Base-by-base conservation (phyloP, 2,113 vertebrate species). In the Ptilonorhynchus violaceus region DNA sequence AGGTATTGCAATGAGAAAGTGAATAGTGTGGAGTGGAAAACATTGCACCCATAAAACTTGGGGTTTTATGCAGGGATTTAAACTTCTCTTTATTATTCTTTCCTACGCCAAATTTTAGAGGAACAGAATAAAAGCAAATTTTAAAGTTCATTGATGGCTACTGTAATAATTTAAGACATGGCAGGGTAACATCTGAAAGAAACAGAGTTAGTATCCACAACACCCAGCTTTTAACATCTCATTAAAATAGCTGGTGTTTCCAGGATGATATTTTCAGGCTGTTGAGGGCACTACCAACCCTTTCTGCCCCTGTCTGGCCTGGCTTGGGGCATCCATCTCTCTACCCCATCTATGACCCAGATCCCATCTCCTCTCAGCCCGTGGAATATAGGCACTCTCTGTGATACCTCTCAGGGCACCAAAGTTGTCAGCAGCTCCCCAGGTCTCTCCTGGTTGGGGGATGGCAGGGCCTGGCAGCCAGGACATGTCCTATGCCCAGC, bases 1-100 rank as follows among this genome's bases (percentile, higher is more conserved):
- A 91, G 69, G 47, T 87, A 95, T 88, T 94, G 79, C 67, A 96
- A 96, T 96, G 72, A 97, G 85, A 96, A 97, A 95, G 42, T 67
- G 77, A 97, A 73, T 82, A 78, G 9, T 21, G 33, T 31, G 9
- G 74, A 66, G 18, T 69, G 55, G 62, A n/a, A 37, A 74, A 67
- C 39, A 75, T 50, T 84, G 25, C n/a, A 59, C 30, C 68, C 42
- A 11, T 73, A 96, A 92, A 60, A 24, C 3, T 30, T 35, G 0
- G 15, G 70, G 73, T 86, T 72, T 86, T 73, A 35, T 66, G 31
- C 78, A 92, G 58, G 30, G 27, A 85, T 87, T 67, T 79, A 96
- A 93, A 59, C 31, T 46, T 17, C 24, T 86, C 17, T 39, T 44
- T 52, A 53, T 70, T 79, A 31, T 47, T 92, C 73, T 96, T 91